A percentile compares a stretch with the other conserved stretches of the same genome.
Evolutionary conservation across 1,140 invertebrate genomes (phyloP).

Genomic region (Solen grandis): DNA sequence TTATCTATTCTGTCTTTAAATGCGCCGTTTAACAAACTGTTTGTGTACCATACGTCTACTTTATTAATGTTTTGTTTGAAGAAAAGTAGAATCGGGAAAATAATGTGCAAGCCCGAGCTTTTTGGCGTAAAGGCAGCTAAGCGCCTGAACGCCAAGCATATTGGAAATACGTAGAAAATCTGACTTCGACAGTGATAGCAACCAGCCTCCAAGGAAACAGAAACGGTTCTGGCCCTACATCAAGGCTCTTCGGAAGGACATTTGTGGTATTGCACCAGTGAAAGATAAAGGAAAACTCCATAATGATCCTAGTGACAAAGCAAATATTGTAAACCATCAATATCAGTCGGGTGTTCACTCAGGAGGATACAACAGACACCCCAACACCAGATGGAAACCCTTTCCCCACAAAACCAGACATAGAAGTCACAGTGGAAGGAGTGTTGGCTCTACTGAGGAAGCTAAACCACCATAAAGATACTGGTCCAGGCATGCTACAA

Average conservation of each 20-base stretch:
- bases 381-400: not conserved
- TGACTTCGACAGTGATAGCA: not conserved
- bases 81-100: no score
- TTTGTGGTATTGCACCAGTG: no score
- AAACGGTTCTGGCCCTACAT: not conserved
- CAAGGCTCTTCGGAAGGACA: no score
- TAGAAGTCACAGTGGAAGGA: not conserved
- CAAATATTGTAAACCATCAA: not conserved
- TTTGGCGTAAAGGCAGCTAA: no score
- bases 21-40: no score
- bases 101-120: no score
- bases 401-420: no score
- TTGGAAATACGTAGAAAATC: not conserved
- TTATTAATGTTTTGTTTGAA: no score
- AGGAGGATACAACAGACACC: not conserved
- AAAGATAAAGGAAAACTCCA: no score
- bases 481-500: not conserved
- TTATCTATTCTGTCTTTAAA: no score
- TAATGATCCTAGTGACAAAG: not conserved
- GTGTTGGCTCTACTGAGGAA: not conserved
- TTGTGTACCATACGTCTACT: no score
- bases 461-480: not conserved
- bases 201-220: not conserved
- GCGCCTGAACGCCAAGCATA: slow-evolving; percentile 1
- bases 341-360: not conserved